Conservation (phyloP, 2,113 vertebrate species). For the Dromaius novaehollandiae region DNA sequence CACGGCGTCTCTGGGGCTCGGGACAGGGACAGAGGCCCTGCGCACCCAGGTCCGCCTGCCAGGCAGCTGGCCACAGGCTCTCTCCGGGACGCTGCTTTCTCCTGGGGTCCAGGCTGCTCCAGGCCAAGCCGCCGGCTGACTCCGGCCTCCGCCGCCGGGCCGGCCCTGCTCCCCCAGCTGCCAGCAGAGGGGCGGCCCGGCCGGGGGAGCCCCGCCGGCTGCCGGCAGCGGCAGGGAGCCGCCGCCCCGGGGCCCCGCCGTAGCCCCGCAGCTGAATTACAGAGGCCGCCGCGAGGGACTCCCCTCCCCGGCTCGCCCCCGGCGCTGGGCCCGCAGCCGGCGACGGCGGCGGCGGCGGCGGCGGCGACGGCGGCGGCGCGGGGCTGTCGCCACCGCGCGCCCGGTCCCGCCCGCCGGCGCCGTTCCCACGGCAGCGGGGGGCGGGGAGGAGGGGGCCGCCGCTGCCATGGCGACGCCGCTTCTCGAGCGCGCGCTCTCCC, state of each 20-base stretch:
- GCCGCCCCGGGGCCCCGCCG: too few relatives aligned
- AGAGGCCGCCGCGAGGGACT: background rate
- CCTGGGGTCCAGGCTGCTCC: too few relatives aligned
- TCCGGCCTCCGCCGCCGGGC: background rate
- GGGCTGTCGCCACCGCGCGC: background rate
- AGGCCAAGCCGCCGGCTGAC: background rate
- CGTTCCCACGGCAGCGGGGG: background rate
- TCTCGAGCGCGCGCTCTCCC: too few relatives aligned
- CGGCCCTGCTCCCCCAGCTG: background rate
- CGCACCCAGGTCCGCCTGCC: background rate
- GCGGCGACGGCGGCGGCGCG: too few relatives aligned
- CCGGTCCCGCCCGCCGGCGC: too few relatives aligned
- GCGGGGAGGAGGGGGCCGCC: background rate
- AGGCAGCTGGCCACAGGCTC: background rate
- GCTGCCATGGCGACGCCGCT: background rate
- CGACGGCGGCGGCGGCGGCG: too few relatives aligned
- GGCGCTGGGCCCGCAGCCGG: too few relatives aligned
- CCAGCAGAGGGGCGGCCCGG: background rate
- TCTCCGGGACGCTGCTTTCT: background rate
- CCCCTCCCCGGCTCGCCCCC: too few relatives aligned
- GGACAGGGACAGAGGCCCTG: background rate
- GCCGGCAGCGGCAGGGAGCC: too few relatives aligned
- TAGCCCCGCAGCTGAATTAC: too few relatives aligned
- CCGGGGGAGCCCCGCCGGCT: too few relatives aligned
- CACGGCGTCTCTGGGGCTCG: rapidly evolving